These are phyloP conservation scores for Apostichopus leukothele DNA, from an alignment of 53 echinoderm and acorn worm species.

Conservation along the genomic window DNA sequence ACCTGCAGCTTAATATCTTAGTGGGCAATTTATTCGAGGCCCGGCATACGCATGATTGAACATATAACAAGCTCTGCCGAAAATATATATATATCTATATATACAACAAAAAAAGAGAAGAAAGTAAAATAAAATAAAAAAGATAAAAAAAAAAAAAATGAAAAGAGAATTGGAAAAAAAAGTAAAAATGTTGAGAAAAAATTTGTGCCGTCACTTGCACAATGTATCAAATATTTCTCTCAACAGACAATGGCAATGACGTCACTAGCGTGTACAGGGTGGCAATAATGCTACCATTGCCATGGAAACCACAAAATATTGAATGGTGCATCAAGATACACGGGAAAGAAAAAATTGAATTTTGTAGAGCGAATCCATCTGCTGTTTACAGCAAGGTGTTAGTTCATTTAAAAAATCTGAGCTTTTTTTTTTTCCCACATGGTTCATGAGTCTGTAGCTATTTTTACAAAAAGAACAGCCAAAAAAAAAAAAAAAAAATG, in stretches of 20 bases:
- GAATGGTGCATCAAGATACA: conserved; percentile 29
- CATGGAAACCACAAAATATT: conserved; percentile 38
- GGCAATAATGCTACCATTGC: conserved; percentile 39
- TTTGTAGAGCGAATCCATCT: conserved; percentile 38
- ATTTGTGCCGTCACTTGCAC: neutral
- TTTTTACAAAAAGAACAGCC: no score
- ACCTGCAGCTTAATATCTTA: conserved; percentile 21
- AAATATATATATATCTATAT: neutral
- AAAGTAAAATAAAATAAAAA: neutral
- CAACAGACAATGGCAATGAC: conserved; percentile 38
- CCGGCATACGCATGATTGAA: conserved; percentile 4
- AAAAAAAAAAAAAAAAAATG: no score
- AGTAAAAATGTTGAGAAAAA: neutral
- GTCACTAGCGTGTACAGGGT: conserved; percentile 28
- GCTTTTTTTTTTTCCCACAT: no score
- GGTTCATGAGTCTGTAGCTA: no score
- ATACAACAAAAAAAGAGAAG: neutral
- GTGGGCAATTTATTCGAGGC: conserved; percentile 11
- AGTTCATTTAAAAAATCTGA: neutral
- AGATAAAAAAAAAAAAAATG: neutral
- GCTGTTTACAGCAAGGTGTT: conserved; percentile 26
- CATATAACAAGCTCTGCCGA: conserved; percentile 11
- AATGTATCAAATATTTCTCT: conserved; percentile 35
- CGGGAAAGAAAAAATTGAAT: conserved; percentile 39
- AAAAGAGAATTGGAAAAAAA: neutral